Percentiles rank a stretch among this genome's conserved stretches.
phyloP scores from a whole-genome alignment of 2,113 vertebrate genomes.

The human (Homo sapiens) region GRCh38 chr3:3555501-3556000 shows the following conservation, averaged over 20 bases:
- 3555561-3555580: neutral
- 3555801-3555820: neutral
- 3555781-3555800: neutral
- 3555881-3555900: neutral
- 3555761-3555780: neutral
- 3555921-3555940: neutral
- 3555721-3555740: neutral
- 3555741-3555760: neutral
- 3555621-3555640: neutral
- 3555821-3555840: neutral
- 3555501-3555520: neutral
- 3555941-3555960: neutral
- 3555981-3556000: neutral
- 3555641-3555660: neutral
- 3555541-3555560: neutral
- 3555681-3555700: neutral
- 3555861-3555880: neutral
- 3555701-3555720: neutral
- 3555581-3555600: conserved; percentile 24
- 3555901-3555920: neutral
- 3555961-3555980: neutral
- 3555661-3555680: neutral
- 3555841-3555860: neutral
- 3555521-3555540: neutral
- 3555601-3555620: neutral